These are phyloP conservation scores for Thalpophila matura DNA, from an alignment of 2,888 invertebrate genomes.

Conservation along the genomic window DNA sequence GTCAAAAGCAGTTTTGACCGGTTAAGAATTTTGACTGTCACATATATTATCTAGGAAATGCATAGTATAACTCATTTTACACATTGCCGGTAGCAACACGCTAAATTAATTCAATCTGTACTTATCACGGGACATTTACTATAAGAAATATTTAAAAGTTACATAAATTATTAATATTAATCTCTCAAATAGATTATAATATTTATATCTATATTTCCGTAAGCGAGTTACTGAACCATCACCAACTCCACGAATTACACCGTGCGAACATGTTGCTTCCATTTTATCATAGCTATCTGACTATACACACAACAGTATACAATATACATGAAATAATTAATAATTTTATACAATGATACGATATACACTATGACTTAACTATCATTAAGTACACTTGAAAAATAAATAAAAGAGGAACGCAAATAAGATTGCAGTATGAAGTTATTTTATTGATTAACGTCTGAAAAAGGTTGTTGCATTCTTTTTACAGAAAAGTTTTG, in stretches of 20 bases:
- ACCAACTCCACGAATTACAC: conserved; percentile 14
- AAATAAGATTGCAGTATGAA: not conserved
- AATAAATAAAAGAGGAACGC: not conserved
- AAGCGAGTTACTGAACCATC: not conserved
- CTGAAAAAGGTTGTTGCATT: no score
- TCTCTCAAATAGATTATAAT: not conserved
- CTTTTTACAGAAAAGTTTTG: no score
- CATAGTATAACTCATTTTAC: not conserved
- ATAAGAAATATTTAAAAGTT: not conserved
- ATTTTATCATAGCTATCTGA: conserved; percentile 35
- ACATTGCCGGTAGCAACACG: not conserved
- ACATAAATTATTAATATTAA: not conserved
- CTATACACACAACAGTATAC: conserved; percentile 35
- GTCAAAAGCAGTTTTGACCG: no score
- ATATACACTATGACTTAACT: conserved; percentile 26
- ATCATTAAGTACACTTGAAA: conserved; percentile 4
- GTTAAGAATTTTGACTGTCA: no score
- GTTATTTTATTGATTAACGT: no score
- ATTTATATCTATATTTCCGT: conserved; percentile 4
- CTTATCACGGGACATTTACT: not conserved
- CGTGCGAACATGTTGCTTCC: conserved; percentile 39
- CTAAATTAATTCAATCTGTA: not conserved
- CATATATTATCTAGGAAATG: no score
- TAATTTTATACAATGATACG: conserved; percentile 34
- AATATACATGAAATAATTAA: conserved; percentile 38